Base-by-base conservation (phyloP, 2,888 invertebrate genomes). In the Gastracanthus pulcherrimus region DNA sequence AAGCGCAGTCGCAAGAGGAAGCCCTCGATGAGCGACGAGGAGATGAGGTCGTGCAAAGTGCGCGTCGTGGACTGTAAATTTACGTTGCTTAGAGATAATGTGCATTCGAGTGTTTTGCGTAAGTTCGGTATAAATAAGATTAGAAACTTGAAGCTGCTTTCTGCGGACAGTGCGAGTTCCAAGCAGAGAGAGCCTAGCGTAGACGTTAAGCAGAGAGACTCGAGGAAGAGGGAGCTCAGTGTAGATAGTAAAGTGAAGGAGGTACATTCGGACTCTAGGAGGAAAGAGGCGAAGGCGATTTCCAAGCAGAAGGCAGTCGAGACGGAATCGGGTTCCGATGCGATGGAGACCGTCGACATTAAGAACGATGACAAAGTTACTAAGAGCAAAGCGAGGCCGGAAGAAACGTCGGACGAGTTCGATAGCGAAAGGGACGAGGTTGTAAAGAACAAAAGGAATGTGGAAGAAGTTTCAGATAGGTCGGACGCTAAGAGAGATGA, bases 11-110 rank as follows among this genome's bases (percentile, higher is more conserved):
- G 55, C 11, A 82, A 84, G n/a, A 86, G 83, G n/a, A 83, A 82
- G 26, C 34, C 60, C 3, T 51, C 78, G 0, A 81, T 85, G 67
- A 82, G 84, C 0, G 16, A 80, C 13, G 86, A 84, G 3, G 85
- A 89, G 79, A 89, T 91, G 86, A 87, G 67, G 84, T 87, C 83
- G 7, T 91, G 91, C 74, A 86, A 86, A 78, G 91, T 91, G 0
- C 80, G 81, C 6, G 19, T 91, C 26, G 75, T 89, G 3, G 91
- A 91, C 51, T 87, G 89, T 70, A 90, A 88, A 76, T 85, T 86
- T 41, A 87, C 86, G 9, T 85, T 88, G 38, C 70, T 89, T 3
- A 84, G 84, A 36, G 82, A 86, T 13, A 84, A 87, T 11, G 84
- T 85, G 9, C 81, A 84, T 74, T 75, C 85, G 0, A 83, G 79